Evolutionary conservation across 2,888 invertebrate species (phyloP), one percentile per base, ranked within the genome.

Genomic region (Teleiodes luculella): DNA sequence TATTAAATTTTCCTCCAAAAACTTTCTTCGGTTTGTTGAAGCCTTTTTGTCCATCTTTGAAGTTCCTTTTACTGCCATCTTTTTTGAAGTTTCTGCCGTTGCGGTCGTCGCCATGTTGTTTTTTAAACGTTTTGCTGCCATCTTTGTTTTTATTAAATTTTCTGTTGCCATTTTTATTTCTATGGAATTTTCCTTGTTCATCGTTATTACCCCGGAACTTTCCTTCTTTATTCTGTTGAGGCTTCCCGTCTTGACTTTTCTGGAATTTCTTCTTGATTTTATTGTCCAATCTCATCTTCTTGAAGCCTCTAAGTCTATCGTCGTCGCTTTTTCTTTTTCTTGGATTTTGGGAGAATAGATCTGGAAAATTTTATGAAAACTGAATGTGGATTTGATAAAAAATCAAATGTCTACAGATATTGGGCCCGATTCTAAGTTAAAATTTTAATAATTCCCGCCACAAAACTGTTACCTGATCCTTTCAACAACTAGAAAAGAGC

Each of bases 231-330:
- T 71, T 71, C 6, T 59, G n/a, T n/a, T n/a, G 57, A 35, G 60
- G 62, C n/a, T 58, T 57, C 0, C 55, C 53, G 14, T 69, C 68
- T 55, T 72, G 68, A 20, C 66, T 67, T 53, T 67, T 78, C 52
- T 83, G 76, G 60, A 73, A 86, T 59, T 86, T 86, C 65, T 84
- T 86, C 60, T 83, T 71, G 1, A 81, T 54, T 62, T 85, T 88
- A 54, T 80, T 86, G 56, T 89, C 87, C 55, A 87, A 65, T 47
- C 86, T 70, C 82, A 87, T 83, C 59, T 86, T 89, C 57, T 89
- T 89, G 63, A 86, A 86, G 1, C 88, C 88, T 53, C 89, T 70
- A 0, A 78, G 72, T 35, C 75, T 71, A 48, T 78, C 79, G 36
- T 81, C 83, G 5, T 76, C 82, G 0, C 74, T 59, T 66, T 81